These are phyloP conservation scores for Oligia fasciuncula DNA, from an alignment of 2,888 invertebrate species.

Conservation along the genomic window DNA sequence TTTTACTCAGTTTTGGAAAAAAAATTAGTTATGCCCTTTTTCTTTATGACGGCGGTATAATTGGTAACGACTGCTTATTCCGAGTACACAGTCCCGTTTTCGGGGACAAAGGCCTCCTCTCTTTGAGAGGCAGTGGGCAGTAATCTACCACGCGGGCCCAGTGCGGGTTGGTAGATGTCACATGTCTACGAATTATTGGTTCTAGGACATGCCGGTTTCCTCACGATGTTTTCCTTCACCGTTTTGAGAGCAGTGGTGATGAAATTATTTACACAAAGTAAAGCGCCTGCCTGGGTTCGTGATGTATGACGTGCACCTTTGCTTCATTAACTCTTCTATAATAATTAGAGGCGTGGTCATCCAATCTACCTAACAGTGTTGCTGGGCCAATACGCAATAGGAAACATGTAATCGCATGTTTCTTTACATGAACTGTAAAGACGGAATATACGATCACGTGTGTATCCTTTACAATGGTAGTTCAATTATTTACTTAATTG, in stretches of 20 bases:
- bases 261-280: neutral
- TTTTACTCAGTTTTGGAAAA: too few species aligned
- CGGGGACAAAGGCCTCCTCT: neutral
- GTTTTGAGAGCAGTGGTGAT: neutral
- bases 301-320: neutral
- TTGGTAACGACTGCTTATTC: neutral
- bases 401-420: slow-evolving; percentile 12
- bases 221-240: neutral
- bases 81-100: neutral
- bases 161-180: neutral
- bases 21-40: too few species aligned
- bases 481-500: slow-evolving; percentile 10
- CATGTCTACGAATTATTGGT: neutral
- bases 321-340: neutral
- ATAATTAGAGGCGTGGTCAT: neutral
- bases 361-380: neutral
- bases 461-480: slow-evolving; percentile 16
- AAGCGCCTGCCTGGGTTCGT: neutral
- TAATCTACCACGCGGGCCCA: neutral
- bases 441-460: slow-evolving; percentile 5
- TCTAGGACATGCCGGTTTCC: too few species aligned
- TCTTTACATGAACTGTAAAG: neutral
- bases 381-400: slow-evolving; percentile 8
- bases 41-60: too few species aligned
- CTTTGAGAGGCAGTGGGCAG: neutral